These are phyloP conservation scores for Allacma fusca DNA, from an alignment of 2,888 invertebrate species.

Conservation along the genomic window DNA sequence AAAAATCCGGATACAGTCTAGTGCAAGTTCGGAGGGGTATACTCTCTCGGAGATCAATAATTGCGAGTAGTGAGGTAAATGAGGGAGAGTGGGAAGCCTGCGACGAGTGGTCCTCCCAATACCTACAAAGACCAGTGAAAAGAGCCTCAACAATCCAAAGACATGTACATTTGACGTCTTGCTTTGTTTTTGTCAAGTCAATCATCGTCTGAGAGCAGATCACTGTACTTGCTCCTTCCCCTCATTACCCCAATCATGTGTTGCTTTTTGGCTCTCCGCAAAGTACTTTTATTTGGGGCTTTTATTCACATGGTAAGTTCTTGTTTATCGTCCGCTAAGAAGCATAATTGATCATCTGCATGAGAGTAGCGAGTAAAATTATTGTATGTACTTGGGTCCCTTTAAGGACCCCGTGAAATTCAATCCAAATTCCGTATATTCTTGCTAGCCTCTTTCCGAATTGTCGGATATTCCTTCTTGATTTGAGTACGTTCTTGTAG, in stretches of 20 bases:
- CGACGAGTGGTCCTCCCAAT: background rate
- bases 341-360: background rate
- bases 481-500: too few relatives aligned
- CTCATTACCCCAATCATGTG: constrained; percentile 34
- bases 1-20: background rate
- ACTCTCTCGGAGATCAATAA: background rate
- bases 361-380: too few relatives aligned
- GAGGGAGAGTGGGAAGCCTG: background rate
- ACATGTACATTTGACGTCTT: constrained; percentile 22
- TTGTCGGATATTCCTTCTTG: too few relatives aligned
- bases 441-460: too few relatives aligned
- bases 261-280: constrained; percentile 43
- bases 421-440: too few relatives aligned
- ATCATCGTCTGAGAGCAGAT: background rate
- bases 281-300: constrained; percentile 42
- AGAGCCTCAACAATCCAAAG: background rate
- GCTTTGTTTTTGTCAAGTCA: constrained; percentile 18
- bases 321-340: background rate
- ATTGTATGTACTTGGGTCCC: too few relatives aligned
- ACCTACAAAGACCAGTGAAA: background rate
- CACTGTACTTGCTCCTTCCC: background rate
- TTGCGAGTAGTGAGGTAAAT: background rate
- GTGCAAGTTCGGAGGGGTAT: background rate
- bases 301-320: constrained; percentile 45
- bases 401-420: too few relatives aligned